A percentile compares a stretch with the other conserved stretches of the same genome.
These are phyloP conservation scores for Alectura lathami DNA, from an alignment of 2,113 vertebrate species.

Conservation along the genomic window DNA sequence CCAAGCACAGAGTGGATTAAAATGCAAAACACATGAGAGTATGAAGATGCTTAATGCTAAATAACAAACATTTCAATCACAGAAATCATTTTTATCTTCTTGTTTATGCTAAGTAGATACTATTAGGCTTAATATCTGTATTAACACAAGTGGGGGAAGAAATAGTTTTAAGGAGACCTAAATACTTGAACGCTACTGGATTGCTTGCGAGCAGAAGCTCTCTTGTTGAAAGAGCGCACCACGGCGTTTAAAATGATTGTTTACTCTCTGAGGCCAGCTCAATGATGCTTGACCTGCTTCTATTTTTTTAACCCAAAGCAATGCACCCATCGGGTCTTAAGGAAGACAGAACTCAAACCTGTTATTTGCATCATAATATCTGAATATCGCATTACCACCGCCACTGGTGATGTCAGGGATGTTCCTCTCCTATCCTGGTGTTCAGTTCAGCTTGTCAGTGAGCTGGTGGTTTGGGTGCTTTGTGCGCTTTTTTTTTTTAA, in stretches of 20 bases:
- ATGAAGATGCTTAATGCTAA: constrained; percentile 82
- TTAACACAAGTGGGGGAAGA: constrained; percentile 76
- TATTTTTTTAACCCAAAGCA: constrained; percentile 58
- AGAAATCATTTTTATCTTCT: constrained; percentile 85
- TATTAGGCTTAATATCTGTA: constrained; percentile 83
- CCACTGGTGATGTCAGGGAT: background rate
- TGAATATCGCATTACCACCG: background rate
- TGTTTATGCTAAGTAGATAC: constrained; percentile 84
- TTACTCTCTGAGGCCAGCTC: constrained; percentile 58
- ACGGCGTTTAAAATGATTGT: constrained; percentile 46
- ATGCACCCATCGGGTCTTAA: background rate
- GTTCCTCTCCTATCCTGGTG: background rate
- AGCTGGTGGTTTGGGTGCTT: background rate
- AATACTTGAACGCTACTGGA: constrained; percentile 59
- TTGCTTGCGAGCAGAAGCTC: constrained; percentile 20
- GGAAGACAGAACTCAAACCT: constrained; percentile 31
- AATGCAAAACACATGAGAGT: constrained; percentile 79
- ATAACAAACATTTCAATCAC: constrained; percentile 85
- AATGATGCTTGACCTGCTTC: constrained; percentile 53
- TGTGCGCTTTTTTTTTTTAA: background rate
- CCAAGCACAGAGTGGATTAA: constrained; percentile 84
- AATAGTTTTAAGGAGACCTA: constrained; percentile 71
- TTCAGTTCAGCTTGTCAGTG: background rate
- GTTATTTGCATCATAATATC: background rate
- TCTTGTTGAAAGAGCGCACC: background rate